Conservation (phyloP, 2,113 vertebrate species). For the Coptodon bakossiorum region DNA sequence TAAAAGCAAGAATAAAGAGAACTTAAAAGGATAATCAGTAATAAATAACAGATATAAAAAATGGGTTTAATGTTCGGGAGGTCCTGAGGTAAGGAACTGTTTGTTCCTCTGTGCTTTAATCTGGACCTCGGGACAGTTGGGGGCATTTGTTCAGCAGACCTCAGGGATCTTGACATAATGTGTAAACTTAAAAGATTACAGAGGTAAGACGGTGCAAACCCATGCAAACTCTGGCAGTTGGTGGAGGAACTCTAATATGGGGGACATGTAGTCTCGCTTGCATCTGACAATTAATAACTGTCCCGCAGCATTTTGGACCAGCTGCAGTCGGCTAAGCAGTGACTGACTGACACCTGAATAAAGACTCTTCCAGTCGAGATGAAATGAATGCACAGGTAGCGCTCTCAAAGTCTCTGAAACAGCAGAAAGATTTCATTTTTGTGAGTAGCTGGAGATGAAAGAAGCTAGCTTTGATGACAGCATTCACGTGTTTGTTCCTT, state of each 20-base stretch:
- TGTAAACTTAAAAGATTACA: background rate
- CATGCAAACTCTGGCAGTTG: background rate
- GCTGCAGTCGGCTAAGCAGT: background rate
- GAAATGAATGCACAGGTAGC: background rate
- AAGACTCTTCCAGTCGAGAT: background rate
- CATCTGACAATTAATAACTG: background rate
- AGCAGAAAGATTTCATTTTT: background rate
- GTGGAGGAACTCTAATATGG: background rate
- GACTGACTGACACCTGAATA: background rate
- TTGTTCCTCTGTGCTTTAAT: background rate
- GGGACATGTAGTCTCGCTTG: background rate
- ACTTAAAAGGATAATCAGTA: background rate
- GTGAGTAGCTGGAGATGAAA: rapidly evolving
- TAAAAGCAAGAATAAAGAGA: too few species aligned
- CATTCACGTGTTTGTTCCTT: background rate
- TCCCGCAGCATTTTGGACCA: background rate
- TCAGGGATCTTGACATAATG: background rate
- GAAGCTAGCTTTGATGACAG: background rate
- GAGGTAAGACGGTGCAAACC: background rate
- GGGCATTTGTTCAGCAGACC: background rate
- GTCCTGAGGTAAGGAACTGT: background rate
- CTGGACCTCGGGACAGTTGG: background rate
- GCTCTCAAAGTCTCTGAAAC: background rate
- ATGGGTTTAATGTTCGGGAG: background rate
- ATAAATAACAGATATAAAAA: background rate